Percentiles rank a stretch among this genome's conserved stretches.
Evolutionary conservation across 2,797 vertebrate species (phyloP).

Genomic region (Jordanella pulchra): DNA sequence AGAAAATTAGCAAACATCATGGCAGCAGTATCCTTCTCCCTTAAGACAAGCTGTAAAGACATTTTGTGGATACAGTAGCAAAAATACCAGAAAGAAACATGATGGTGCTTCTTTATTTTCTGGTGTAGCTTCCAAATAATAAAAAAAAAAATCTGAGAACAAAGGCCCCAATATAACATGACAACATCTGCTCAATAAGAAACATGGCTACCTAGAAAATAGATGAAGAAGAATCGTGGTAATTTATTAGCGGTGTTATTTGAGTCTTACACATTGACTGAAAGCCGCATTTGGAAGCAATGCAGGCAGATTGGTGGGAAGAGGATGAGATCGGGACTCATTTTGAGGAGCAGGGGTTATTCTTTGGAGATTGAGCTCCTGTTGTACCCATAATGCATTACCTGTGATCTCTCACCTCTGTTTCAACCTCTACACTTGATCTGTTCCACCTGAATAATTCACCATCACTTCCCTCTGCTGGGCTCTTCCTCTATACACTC

Average conservation of each 20-base stretch:
- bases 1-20: no score
- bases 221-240: slow-evolving; percentile 4
- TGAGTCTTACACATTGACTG: background rate
- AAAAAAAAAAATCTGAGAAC: background rate
- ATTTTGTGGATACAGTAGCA: no score
- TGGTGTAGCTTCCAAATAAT: background rate
- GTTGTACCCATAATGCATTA: slow-evolving; percentile 66
- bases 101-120: no score
- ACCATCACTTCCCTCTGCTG: slow-evolving; percentile 52
- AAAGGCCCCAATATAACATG: background rate
- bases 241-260: background rate
- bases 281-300: slow-evolving; percentile 14
- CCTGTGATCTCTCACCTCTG: slow-evolving; percentile 67
- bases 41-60: no score
- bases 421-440: slow-evolving; percentile 63
- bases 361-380: slow-evolving; percentile 31
- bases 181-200: background rate
- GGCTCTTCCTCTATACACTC: slow-evolving; percentile 12
- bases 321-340: slow-evolving; percentile 17
- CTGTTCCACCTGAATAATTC: slow-evolving; percentile 73
- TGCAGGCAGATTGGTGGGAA: slow-evolving; percentile 9
- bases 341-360: slow-evolving; percentile 32
- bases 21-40: no score
- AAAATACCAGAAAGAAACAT: no score
- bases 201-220: background rate